A percentile compares a stretch with the other conserved stretches of the same genome.
These are phyloP conservation scores for Sarcophilus harrisii DNA, from an alignment of 2,797 vertebrate species.

Conservation along the genomic window DNA sequence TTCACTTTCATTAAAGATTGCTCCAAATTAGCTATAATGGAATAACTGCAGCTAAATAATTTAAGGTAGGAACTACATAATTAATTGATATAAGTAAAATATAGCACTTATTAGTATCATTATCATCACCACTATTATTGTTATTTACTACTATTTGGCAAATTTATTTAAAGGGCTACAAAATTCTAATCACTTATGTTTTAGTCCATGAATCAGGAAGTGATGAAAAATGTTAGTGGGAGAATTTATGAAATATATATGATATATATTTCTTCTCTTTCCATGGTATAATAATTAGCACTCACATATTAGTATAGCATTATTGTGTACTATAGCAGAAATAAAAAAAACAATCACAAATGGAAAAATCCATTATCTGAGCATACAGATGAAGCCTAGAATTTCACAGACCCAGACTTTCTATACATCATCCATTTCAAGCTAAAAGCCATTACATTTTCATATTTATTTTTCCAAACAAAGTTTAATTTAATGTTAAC, in stretches of 20 bases:
- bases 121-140: background rate
- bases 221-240: background rate
- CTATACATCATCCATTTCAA: background rate
- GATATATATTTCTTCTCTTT: background rate
- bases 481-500: no score
- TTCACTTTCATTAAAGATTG: constrained; percentile 56
- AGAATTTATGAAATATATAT: constrained; percentile 42
- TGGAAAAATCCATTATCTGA: background rate
- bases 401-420: background rate
- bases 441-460: background rate
- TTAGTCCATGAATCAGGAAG: constrained; percentile 61
- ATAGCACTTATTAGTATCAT: background rate
- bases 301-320: background rate
- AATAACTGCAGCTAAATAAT: constrained; percentile 58
- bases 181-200: constrained; percentile 21
- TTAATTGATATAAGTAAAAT: constrained; percentile 56
- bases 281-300: background rate
- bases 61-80: constrained; percentile 31
- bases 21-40: constrained; percentile 51
- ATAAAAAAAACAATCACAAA: background rate
- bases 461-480: background rate
- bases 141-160: constrained; percentile 47
- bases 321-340: constrained; percentile 15
- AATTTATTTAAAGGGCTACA: constrained; percentile 66
- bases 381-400: background rate